Evolutionary conservation across 2,888 invertebrate species (phyloP).

Genomic region (Hydraecia micacea): DNA sequence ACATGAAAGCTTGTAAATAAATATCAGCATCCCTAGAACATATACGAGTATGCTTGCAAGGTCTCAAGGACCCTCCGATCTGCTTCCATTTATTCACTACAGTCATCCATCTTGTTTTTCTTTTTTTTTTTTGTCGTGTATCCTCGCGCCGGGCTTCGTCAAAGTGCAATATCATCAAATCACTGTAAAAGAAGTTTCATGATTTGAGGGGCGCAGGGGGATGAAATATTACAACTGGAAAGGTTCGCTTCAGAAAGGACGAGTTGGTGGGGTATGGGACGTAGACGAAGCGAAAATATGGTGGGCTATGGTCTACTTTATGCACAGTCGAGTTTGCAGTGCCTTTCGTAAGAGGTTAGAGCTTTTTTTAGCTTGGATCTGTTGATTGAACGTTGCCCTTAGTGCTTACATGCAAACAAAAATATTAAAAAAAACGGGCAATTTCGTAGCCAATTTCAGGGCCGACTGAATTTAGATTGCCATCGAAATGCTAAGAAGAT

Average conservation of each 20-base stretch:
- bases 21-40: conserved; percentile 49
- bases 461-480: no score
- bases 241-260: conserved; percentile 82
- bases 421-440: no score
- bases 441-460: no score
- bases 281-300: conserved; percentile 65
- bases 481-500: no score
- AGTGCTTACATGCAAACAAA: no score
- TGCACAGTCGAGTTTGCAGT: no score
- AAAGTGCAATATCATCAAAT: conserved; percentile 90
- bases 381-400: no score
- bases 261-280: conserved; percentile 67
- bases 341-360: not conserved
- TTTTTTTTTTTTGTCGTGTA: conserved; percentile 79
- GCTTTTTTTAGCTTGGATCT: no score
- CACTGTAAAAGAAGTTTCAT: conserved; percentile 89
- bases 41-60: conserved; percentile 57
- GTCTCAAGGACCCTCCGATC: conserved; percentile 67
- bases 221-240: conserved; percentile 88
- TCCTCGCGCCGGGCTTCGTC: conserved; percentile 79
- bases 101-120: conserved; percentile 85
- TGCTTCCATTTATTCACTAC: conserved; percentile 66
- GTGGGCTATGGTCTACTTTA: not conserved
- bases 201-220: conserved; percentile 84
- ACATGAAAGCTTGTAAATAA: conserved; percentile 72